Evolutionary conservation across 2,113 vertebrate genomes (phyloP).

Genomic region (Symphodus melops): DNA sequence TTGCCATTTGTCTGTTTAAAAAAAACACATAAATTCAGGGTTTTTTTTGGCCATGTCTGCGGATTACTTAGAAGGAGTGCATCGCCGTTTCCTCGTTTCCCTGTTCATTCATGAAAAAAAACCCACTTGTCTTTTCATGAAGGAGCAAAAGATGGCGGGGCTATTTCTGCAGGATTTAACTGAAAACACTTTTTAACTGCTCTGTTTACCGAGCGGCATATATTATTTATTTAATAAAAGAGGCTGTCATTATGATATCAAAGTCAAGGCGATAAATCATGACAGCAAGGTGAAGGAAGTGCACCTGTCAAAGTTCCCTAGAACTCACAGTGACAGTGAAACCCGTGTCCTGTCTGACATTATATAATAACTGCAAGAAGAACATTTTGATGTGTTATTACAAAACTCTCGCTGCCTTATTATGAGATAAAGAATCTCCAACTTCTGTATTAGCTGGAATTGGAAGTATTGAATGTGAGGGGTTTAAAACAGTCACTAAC

Average conservation of each 20-base stretch:
- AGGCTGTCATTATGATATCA: too few relatives aligned
- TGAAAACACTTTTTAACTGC: slow-evolving; percentile 85
- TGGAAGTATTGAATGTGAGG: too few relatives aligned
- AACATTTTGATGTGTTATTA: too few relatives aligned
- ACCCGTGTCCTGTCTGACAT: background rate
- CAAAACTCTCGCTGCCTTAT: background rate
- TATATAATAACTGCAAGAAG: background rate
- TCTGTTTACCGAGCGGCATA: background rate
- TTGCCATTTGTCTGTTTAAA: too few relatives aligned
- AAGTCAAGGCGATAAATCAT: background rate
- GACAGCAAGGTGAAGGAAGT: background rate
- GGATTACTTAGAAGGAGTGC: background rate
- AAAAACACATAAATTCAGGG: background rate
- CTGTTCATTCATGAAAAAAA: slow-evolving; percentile 89
- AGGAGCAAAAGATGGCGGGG: slow-evolving; percentile 88
- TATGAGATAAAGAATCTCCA: background rate
- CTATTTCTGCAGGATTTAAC: slow-evolving; percentile 88
- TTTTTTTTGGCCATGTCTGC: too few relatives aligned
- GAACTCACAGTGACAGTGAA: slow-evolving; percentile 1
- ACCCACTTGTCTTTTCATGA: slow-evolving; percentile 65
- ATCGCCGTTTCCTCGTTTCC: slow-evolving; percentile 39
- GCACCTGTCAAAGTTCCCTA: slow-evolving; percentile 14
- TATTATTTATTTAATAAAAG: background rate
- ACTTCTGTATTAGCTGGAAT: background rate
- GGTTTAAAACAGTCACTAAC: background rate